Evolutionary conservation across 1,140 invertebrate species (phyloP).

Genomic region (Leptinotarsa defecta): DNA sequence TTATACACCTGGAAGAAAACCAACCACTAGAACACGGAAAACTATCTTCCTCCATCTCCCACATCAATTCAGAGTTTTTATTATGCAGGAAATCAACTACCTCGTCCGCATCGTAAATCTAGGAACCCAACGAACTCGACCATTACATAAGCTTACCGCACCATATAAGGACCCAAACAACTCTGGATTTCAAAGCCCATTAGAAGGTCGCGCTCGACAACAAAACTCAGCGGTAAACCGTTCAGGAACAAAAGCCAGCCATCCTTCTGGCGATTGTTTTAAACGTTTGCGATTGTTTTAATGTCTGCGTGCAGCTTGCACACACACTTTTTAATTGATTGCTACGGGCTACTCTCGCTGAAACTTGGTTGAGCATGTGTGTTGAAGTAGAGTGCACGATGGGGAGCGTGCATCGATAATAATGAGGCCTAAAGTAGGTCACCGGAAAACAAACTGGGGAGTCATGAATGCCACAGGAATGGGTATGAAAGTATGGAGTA

Average conservation of each 20-base stretch:
- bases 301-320: slow-evolving; percentile 5
- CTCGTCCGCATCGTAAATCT: neutral
- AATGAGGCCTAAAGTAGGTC: neutral
- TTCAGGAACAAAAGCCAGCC: neutral
- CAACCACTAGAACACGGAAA: neutral
- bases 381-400: neutral
- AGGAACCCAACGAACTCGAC: neutral
- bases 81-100: neutral
- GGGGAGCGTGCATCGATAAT: neutral
- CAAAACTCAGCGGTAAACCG: slow-evolving; percentile 5
- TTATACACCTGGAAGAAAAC: neutral
- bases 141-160: neutral
- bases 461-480: neutral
- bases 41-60: too few relatives aligned
- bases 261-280: neutral
- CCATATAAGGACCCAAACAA: slow-evolving; percentile 5
- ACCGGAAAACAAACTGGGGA: neutral
- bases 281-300: neutral
- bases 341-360: neutral
- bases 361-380: neutral
- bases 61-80: neutral
- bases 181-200: neutral
- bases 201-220: neutral
- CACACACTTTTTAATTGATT: neutral
- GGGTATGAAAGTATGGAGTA: too few relatives aligned